A percentile compares a stretch with the other conserved stretches of the same genome.
These are phyloP conservation scores for Brachyalestes nurse DNA, from an alignment of 2,797 vertebrate genomes.

Conservation along the genomic window DNA sequence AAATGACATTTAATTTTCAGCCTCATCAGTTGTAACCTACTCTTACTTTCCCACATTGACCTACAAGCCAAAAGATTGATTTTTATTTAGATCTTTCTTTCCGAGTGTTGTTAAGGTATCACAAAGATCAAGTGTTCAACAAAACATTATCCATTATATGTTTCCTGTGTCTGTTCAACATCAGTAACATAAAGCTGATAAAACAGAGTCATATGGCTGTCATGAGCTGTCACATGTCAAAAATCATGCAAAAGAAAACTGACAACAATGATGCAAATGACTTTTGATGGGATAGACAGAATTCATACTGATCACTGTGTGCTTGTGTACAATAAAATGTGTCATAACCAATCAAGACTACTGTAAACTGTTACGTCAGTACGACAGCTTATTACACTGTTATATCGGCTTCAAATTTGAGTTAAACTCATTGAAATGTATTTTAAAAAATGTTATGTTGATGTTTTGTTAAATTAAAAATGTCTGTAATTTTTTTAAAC, in stretches of 20 bases:
- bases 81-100: constrained; percentile 56
- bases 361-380: constrained; percentile 1
- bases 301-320: constrained; percentile 33
- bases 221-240: not conserved
- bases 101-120: constrained; percentile 51
- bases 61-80: constrained; percentile 72
- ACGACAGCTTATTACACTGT: constrained; percentile 13
- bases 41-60: constrained; percentile 45
- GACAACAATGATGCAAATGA: constrained; percentile 24
- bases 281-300: constrained; percentile 14
- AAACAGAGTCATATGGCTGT: not conserved
- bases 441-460: constrained; percentile 45
- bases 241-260: not conserved
- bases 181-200: constrained; percentile 4
- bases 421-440: constrained; percentile 43
- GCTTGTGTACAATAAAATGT: not conserved
- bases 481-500: constrained; percentile 62
- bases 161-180: constrained; percentile 58
- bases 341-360: not conserved
- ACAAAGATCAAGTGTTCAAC: constrained; percentile 64
- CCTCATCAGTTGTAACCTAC: constrained; percentile 13
- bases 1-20: constrained; percentile 11
- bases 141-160: constrained; percentile 63
- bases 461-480: constrained; percentile 55
- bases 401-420: not conserved